Conservation (phyloP, 2,888 invertebrate genomes). For the Acrobeloides nanus region DNA sequence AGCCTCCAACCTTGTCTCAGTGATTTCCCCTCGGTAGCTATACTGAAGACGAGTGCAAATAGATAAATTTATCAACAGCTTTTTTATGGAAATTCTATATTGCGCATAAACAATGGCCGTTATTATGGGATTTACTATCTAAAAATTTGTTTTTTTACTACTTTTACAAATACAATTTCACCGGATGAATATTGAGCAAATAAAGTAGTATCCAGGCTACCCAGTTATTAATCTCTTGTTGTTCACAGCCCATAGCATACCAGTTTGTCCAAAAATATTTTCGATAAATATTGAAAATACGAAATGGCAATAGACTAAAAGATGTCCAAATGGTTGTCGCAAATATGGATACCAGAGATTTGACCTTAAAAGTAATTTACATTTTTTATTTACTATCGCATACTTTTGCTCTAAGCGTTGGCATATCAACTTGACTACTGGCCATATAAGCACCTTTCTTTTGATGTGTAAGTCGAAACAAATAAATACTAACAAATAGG, state of each 20-base stretch:
- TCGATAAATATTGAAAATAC: slow-evolving; percentile 49
- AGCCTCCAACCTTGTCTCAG: no score
- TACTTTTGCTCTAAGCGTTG: slow-evolving; percentile 31
- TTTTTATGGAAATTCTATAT: slow-evolving; percentile 48
- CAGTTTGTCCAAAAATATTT: slow-evolving; percentile 49
- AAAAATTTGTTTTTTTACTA: no score
- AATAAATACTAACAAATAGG: slow-evolving; percentile 47
- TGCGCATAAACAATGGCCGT: slow-evolving; percentile 53
- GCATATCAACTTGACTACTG: slow-evolving; percentile 24
- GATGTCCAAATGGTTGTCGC: slow-evolving; percentile 53
- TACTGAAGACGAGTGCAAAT: slow-evolving; percentile 48
- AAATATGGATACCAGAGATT: slow-evolving; percentile 51
- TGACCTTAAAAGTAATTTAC: slow-evolving; percentile 43
- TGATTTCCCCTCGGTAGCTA: no score
- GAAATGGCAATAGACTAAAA: slow-evolving; percentile 47
- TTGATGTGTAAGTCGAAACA: slow-evolving; percentile 44
- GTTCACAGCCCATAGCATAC: slow-evolving; percentile 28
- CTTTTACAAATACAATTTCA: no score
- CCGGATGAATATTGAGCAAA: slow-evolving; percentile 49
- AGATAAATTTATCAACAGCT: slow-evolving; percentile 49
- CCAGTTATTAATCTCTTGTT: slow-evolving; percentile 48
- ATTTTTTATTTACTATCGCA: no score
- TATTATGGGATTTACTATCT: slow-evolving; percentile 52
- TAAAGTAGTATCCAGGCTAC: slow-evolving; percentile 51
- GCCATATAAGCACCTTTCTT: slow-evolving; percentile 22